Evolutionary conservation across 2,888 invertebrate species (phyloP).

Genomic region (Drosophila hawaiiensis): DNA sequence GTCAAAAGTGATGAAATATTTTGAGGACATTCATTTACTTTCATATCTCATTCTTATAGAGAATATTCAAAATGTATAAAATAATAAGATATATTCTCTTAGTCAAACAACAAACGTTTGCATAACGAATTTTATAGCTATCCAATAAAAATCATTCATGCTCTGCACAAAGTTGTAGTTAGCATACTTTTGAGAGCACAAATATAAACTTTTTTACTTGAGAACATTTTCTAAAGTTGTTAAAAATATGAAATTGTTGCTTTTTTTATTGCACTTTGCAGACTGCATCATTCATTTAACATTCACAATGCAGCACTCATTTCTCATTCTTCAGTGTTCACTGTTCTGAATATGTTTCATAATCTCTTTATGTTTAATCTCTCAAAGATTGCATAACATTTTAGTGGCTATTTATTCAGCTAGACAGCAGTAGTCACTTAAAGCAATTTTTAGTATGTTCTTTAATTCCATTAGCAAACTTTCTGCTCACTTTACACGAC

Average conservation of each 20-base stretch:
- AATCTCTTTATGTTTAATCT: slow-evolving; percentile 6
- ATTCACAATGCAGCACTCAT: background rate
- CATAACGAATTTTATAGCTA: background rate
- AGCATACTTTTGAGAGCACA: background rate
- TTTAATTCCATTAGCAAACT: slow-evolving; percentile 50
- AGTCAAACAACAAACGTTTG: background rate
- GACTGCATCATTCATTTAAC: background rate
- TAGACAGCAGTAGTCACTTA: slow-evolving; percentile 24
- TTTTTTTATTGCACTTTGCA: background rate
- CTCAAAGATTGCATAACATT: background rate
- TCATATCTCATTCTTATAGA: background rate
- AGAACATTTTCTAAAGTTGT: background rate
- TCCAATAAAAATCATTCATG: background rate
- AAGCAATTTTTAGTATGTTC: slow-evolving; percentile 35
- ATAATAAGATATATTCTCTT: background rate
- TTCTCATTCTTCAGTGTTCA: no score
- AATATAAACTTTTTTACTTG: background rate
- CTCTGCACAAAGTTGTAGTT: background rate
- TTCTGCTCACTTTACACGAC: slow-evolving; percentile 36
- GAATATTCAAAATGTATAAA: background rate
- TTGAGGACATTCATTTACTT: slow-evolving; percentile 2
- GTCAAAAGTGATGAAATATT: background rate
- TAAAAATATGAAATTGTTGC: background rate
- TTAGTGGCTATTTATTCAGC: slow-evolving; percentile 26
- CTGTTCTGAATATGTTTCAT: background rate